Percentiles rank a stretch among this genome's conserved stretches.
Conservation (phyloP, 1,140 invertebrate species). For the Meloidogyne hapla region DNA sequence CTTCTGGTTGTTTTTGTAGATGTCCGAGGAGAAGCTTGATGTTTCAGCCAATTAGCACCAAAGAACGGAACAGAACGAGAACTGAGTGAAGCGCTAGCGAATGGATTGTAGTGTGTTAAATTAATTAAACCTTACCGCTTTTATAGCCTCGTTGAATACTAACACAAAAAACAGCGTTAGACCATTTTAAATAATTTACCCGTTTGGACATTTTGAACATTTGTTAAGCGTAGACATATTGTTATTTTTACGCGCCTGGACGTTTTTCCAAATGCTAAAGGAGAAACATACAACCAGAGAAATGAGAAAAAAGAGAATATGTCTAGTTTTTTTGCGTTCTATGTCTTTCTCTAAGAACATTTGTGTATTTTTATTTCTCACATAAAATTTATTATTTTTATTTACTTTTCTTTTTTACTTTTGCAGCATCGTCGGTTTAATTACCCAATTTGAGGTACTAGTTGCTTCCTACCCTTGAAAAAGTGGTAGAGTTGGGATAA, state of each 20-base stretch:
- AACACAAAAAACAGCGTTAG: no score
- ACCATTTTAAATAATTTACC: background rate
- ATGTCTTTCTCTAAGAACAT: background rate
- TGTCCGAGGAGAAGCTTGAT: background rate
- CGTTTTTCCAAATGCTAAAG: background rate
- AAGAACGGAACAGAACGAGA: background rate
- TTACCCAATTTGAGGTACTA: background rate
- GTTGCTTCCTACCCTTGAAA: background rate
- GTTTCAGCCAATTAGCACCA: background rate
- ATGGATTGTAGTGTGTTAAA: background rate
- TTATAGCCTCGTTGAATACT: no score
- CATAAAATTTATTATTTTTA: background rate
- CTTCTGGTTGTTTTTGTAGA: background rate
- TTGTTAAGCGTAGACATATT: background rate
- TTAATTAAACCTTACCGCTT: background rate
- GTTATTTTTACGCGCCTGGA: background rate
- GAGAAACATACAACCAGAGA: background rate
- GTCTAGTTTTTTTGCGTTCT: background rate
- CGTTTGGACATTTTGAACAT: background rate
- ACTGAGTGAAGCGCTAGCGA: background rate
- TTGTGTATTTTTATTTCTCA: background rate
- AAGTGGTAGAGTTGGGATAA: background rate
- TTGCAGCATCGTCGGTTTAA: background rate
- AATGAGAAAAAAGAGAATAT: background rate
- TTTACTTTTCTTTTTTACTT: background rate